Evolutionary conservation across 35 echinoderm and acorn worm species (phyloP).

Genomic region (Ophiothrix spiculata): DNA sequence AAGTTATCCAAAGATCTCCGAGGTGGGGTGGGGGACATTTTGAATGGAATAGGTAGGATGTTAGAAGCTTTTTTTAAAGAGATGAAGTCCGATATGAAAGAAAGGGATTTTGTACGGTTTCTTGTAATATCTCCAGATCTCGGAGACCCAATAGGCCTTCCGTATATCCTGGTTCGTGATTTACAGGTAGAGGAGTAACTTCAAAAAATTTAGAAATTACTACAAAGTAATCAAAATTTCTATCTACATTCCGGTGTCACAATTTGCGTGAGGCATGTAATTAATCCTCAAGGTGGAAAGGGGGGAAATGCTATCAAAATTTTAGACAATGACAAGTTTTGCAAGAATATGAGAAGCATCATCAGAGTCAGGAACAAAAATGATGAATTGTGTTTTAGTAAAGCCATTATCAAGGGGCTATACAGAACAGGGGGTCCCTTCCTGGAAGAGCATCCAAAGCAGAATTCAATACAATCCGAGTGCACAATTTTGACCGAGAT

Average conservation of each 20-base stretch:
- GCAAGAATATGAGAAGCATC: background rate
- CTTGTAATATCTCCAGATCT: constrained; percentile 32
- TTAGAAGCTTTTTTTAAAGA: too few species aligned
- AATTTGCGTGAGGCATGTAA: constrained; percentile 38
- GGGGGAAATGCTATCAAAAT: background rate
- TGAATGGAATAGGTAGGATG: too few species aligned
- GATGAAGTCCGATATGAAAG: constrained; percentile 15
- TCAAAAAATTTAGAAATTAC: constrained; percentile 19
- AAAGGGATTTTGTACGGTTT: constrained; percentile 22
- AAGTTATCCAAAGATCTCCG: too few species aligned
- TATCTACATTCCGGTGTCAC: constrained; percentile 16
- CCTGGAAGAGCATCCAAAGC: constrained; percentile 19
- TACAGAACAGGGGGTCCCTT: background rate
- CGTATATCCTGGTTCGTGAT: constrained; percentile 29
- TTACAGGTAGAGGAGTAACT: constrained; percentile 31
- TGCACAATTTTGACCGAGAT: constrained; percentile 28
- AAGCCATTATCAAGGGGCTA: constrained; percentile 54
- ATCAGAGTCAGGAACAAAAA: background rate
- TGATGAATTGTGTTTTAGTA: constrained; percentile 44
- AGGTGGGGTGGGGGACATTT: too few species aligned
- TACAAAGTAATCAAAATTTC: constrained; percentile 46
- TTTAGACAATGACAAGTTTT: constrained; percentile 3
- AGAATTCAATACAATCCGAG: constrained; percentile 4
- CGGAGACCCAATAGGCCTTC: constrained; percentile 35
- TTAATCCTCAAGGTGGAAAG: constrained; percentile 12